Evolutionary conservation across 2,113 vertebrate genomes (phyloP).

Genomic region (Larimichthys crocea): DNA sequence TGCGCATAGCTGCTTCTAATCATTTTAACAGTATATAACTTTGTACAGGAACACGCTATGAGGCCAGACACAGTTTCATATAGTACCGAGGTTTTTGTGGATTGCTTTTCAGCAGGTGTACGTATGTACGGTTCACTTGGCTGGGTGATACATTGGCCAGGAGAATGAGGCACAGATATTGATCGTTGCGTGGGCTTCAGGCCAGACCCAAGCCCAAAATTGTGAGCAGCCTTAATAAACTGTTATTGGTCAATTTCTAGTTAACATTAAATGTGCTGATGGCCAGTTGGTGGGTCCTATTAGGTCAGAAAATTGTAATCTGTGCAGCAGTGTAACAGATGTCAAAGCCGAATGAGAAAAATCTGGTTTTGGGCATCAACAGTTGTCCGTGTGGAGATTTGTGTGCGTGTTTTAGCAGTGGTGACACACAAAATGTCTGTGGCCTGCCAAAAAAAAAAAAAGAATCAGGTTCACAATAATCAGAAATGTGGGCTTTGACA

Average conservation of each 20-base stretch:
- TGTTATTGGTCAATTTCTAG: constrained; percentile 76
- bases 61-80: constrained; percentile 11
- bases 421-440: constrained; percentile 22
- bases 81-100: constrained; percentile 12
- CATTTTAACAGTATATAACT: constrained; percentile 1
- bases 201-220: constrained; percentile 61
- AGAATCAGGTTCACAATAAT: constrained; percentile 42
- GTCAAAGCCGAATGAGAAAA: constrained; percentile 72
- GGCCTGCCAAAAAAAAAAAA: constrained; percentile 38
- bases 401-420: constrained; percentile 19
- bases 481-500: constrained; percentile 18
- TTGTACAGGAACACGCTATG: neutral
- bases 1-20: neutral
- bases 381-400: neutral
- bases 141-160: constrained; percentile 33
- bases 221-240: constrained; percentile 58
- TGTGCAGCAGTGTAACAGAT: constrained; percentile 68
- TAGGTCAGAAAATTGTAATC: constrained; percentile 76
- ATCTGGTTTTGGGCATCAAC: constrained; percentile 49
- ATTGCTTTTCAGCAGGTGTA: constrained; percentile 37
- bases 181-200: constrained; percentile 62
- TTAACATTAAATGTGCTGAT: constrained; percentile 70
- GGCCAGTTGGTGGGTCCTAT: constrained; percentile 65
- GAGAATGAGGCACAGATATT: constrained; percentile 64
- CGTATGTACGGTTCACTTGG: constrained; percentile 31